Conservation (phyloP, 2,888 invertebrate genomes). For the Cantharis flavilabris region DNA sequence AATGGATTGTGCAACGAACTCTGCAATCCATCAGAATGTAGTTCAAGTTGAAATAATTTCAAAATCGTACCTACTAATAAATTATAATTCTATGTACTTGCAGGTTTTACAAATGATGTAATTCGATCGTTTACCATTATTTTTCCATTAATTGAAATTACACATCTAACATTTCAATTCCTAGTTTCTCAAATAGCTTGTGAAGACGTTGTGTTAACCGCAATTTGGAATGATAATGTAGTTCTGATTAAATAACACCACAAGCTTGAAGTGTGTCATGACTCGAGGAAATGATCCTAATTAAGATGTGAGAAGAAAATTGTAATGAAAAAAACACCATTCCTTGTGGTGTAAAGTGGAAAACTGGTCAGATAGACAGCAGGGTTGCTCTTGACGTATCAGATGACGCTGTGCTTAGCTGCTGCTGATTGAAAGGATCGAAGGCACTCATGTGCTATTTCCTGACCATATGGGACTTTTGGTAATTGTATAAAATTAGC, state of each 20-base stretch:
- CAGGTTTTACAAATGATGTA: neutral
- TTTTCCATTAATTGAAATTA: neutral
- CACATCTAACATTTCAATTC: neutral
- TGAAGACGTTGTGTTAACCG: neutral
- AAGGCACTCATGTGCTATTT: too few species aligned
- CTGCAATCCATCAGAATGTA: neutral
- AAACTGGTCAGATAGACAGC: neutral
- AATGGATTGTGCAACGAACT: neutral
- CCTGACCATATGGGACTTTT: too few species aligned
- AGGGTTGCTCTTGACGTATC: too few species aligned
- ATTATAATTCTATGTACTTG: neutral
- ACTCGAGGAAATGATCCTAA: neutral
- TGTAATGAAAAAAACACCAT: neutral
- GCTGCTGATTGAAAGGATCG: too few species aligned
- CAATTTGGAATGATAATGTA: neutral
- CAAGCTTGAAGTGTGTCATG: neutral
- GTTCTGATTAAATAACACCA: neutral
- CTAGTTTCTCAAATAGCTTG: neutral
- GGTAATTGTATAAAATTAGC: too few species aligned
- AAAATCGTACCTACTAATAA: neutral
- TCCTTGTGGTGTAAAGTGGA: neutral
- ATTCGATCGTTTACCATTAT: neutral
- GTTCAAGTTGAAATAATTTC: neutral
- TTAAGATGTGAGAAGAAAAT: neutral
- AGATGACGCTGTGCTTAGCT: neutral